Base-by-base conservation (phyloP, 2,888 invertebrate species). In the Lottia scabra region DNA sequence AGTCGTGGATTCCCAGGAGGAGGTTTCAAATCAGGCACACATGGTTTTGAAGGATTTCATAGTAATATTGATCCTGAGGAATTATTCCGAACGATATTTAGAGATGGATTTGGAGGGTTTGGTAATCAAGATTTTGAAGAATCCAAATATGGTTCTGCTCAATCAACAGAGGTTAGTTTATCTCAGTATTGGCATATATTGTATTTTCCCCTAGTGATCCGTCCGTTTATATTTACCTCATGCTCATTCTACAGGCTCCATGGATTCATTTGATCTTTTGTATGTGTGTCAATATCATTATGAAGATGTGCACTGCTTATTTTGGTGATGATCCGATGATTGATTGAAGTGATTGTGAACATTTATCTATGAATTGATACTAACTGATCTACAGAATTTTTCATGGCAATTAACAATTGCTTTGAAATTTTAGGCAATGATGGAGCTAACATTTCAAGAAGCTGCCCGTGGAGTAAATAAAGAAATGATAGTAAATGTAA, bases 391-490 rank as follows among this genome's bases (percentile, higher is more conserved):
- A 5, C 30, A 4, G 2, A 30, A 30, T 4, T 30, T 2, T 5
- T 30, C 2, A 30, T 30, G 5, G 3, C 30, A 30, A 5, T 4
- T 5, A 4, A 30, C 30, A 30, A 4, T 2, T 30, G 5, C 5
- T 30, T 30, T 30, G 30, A 5, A 30, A 30, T 30, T 78, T 2
- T 86, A 96, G 95, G 91, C 95, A 19, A 92, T 95, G 65, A 93
- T 99, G 92, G 95, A 95, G 85, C 91, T 99, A 79, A 93, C 94
- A 0, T 99, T 99, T 89, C 96, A 98, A 92, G 91, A 92, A 82
- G 98, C 99, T 8, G 98, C 98, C 0, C 92, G 98, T 4, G 99
- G 99, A 46, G 94, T 96, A 0, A 97, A 97, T 89, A 99, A 99
- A 90, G 96, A 98, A 67, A 92, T 99, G 0, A 93, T 93, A 78